Evolutionary conservation across 2,888 invertebrate genomes (phyloP), one percentile per base, ranked within the genome.

Genomic region (Ophion ellenae): DNA sequence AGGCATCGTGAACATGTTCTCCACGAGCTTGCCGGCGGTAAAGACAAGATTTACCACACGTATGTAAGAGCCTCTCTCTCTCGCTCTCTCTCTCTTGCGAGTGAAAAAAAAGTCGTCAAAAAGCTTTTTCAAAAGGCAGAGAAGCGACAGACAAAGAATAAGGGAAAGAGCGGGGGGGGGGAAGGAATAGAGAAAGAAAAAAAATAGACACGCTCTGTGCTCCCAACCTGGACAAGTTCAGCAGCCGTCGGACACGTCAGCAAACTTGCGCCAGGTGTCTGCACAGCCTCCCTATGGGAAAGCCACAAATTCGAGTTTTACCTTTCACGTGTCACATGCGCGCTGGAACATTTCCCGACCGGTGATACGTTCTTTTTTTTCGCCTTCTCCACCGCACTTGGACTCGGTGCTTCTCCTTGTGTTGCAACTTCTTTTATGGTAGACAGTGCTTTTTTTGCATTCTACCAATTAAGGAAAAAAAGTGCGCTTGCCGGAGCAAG

Each of bases 231-330:
- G 75, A 85, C 76, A 85, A 85, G 79, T 82, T 79, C 63, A 59
- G 53, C 75, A 80, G 83, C 83, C 82, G 79, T 83, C 85, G 80
- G 79, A 83, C 83, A 61, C 83, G 81, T 76, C 80, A 76, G 63
- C 63, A 73, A 82, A 76, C 67, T 83, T 81, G 66, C 63, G 80
- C 69, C 79, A 77, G 80, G 57, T 81, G 76, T 77, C 83, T 82
- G 53, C 32, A 53, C 20, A 61, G 53, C 3, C 28, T 32, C 66
- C 45, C 57, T 53, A 28, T 7, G 47, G 57, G 14, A 78, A 74
- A 32, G 28, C 32, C 79, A 17, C 70, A 71, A 79, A 79, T 71
- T 71, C 53, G 64, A 53, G 70, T 64, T 79, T 79, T 24, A n/a
- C 45, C 45, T 45, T 24, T 61, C 61, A n/a, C 78, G 17, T 47